Conservation (phyloP, 1,140 invertebrate species). For the Hyphantria cunea region DNA sequence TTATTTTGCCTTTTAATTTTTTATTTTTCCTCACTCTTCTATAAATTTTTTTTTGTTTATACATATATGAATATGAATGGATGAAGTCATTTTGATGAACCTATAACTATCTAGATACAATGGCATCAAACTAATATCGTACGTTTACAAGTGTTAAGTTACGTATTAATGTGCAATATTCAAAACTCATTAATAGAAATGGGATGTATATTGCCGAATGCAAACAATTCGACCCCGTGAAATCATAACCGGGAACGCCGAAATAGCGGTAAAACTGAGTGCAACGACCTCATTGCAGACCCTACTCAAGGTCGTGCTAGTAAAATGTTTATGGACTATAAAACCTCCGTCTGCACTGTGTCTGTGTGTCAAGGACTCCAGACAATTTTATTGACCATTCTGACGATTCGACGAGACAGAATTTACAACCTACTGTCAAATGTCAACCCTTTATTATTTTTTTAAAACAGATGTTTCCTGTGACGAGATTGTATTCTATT, state of each 20-base stretch:
- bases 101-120: too few relatives aligned
- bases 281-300: slow-evolving; percentile 77
- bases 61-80: too few relatives aligned
- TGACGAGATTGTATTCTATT: neutral
- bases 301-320: slow-evolving; percentile 76
- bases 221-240: slow-evolving; percentile 16
- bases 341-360: slow-evolving; percentile 74
- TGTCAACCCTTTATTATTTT: slow-evolving; percentile 39
- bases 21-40: too few relatives aligned
- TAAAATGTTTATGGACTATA: slow-evolving; percentile 81
- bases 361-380: slow-evolving; percentile 78
- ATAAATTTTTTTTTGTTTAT: too few relatives aligned
- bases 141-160: too few relatives aligned
- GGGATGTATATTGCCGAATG: neutral
- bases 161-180: too few relatives aligned
- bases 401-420: slow-evolving; percentile 40
- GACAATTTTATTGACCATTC: slow-evolving; percentile 65
- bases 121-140: too few relatives aligned
- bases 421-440: slow-evolving; percentile 42
- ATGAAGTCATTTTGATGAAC: too few relatives aligned
- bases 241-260: slow-evolving; percentile 34
- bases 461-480: slow-evolving; percentile 27
- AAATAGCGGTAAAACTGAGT: slow-evolving; percentile 60
- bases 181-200: too few relatives aligned
- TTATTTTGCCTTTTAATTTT: too few relatives aligned